Base-by-base conservation (phyloP, 2,888 invertebrate genomes). In the Trachelus iudaicus region DNA sequence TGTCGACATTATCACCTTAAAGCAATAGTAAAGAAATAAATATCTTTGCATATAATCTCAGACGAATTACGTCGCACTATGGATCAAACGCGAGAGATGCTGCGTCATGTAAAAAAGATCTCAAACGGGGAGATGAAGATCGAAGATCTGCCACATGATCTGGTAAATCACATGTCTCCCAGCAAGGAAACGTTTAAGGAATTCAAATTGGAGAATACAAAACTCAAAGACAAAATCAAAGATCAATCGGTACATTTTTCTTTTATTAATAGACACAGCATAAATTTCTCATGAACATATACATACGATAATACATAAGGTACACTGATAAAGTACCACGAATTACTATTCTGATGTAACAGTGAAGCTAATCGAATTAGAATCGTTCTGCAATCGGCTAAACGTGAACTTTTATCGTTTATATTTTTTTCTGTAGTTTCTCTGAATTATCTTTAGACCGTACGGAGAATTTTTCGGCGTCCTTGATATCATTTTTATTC, bases 261-360 rank as follows among this genome's bases (percentile, higher is more conserved):
- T 82, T 84, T 85, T 80, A 87, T 87, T 87, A 86, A 86, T 85
- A 85, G 81, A 81, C 85, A 84, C 81, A 87, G 82, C 82, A 83
- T 83, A 85, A 80, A 81, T 86, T 84, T 84, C 78, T 81, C 83
- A 83, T 85, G 84, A 83, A 88, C 82, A 82, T 81, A 84, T 77
- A 86, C 79, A 86, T 77, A 79, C 79, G 83, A 85, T 82, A 83
- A 56, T 56, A 56, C 23, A 56, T 23, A 56, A 56, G 56, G 56
- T 56, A 56, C 56, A 56, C 56, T 56, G 23, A 56, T 56, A 56
- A 56, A 56, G 56, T 56, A 56, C 23, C 23, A 56, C 56, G 9
- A 56, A 34, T 31, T n/a, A 13, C 34, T 71, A 71, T 71, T 71
- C 31, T 71, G 33, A 31, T 3, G 23, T 56, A 56, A 71, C n/a